Evolutionary conservation across 2,113 vertebrate species (phyloP), one percentile per base, ranked within the genome.

Genomic region (Tyto alba): DNA sequence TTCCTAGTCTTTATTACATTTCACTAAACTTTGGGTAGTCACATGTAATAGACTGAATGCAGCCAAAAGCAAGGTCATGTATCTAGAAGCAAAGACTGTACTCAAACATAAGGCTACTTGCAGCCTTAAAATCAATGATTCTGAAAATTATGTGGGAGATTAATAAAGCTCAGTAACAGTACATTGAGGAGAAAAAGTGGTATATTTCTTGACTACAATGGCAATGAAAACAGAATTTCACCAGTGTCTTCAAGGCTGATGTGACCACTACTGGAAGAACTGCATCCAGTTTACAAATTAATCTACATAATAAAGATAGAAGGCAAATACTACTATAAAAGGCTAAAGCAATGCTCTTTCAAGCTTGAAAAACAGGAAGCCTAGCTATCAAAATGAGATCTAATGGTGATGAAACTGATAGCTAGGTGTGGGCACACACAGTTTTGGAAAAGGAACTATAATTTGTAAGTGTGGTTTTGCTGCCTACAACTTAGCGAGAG

Each of bases 331-430:
- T 86, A 5, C 50, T 75, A 21, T 43, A 66, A 91, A 91, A 91
- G 43, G 30, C 36, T 72, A 84, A 50, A 32, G 40, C 52, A 75
- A 7, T 56, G n/a, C n/a, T 56, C 60, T 87, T 66, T 52, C 0
- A 4, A 78, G 45, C 55, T 41, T 93, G 79, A 92, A 89, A 95
- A 96, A 91, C 95, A 97, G 89, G 91, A 95, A 95, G 48, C 30
- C 19, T 87, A 32, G 16, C 66, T 94, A 85, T 87, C 76, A 81
- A 75, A 76, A 55, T 40, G 73, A 68, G 52, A 87, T 89, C 80
- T 97, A 90, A 81, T 92, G 64, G 26, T 77, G 68, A 71, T 93
- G 93, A 92, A 86, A 95, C 64, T 62, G 86, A 86, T 81, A 96
- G 68, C 12, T 80, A 71, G 47, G 26, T 92, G 80, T 87, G 60